Percentiles rank a stretch among this genome's conserved stretches.
These are phyloP conservation scores for Lasiommata megera DNA, from an alignment of 2,888 invertebrate species.

Conservation along the genomic window DNA sequence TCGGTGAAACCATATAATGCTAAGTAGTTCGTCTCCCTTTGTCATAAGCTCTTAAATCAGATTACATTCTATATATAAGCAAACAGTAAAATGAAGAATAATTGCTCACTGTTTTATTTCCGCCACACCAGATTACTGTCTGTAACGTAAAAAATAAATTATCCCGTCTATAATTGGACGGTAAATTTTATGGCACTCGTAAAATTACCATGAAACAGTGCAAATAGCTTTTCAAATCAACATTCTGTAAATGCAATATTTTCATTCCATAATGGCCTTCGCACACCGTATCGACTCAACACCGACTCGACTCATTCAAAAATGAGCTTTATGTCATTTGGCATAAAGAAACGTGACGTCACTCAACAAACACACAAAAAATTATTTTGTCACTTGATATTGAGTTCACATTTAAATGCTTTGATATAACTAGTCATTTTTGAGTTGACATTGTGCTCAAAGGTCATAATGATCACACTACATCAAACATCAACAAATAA, in stretches of 20 bases:
- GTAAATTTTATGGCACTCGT: slow-evolving; percentile 59
- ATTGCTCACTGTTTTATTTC: slow-evolving; percentile 45
- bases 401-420: no score
- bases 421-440: no score
- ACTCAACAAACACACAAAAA: neutral
- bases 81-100: slow-evolving; percentile 40
- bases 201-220: slow-evolving; percentile 61
- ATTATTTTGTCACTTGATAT: no score
- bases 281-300: no score
- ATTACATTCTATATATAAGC: slow-evolving; percentile 34
- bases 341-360: no score
- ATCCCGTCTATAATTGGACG: slow-evolving; percentile 59
- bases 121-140: slow-evolving; percentile 45
- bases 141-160: slow-evolving; percentile 59
- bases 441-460: no score
- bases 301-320: neutral
- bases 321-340: no score
- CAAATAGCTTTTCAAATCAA: slow-evolving; percentile 56
- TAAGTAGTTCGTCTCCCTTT: no score
- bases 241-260: slow-evolving; percentile 39
- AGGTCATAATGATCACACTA: no score
- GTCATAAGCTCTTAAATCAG: slow-evolving; percentile 19
- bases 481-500: no score
- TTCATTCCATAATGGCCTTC: slow-evolving; percentile 14
- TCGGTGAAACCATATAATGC: no score